Evolutionary conservation across 2,888 invertebrate species (phyloP).

Genomic region (Eupithecia pulchellata): DNA sequence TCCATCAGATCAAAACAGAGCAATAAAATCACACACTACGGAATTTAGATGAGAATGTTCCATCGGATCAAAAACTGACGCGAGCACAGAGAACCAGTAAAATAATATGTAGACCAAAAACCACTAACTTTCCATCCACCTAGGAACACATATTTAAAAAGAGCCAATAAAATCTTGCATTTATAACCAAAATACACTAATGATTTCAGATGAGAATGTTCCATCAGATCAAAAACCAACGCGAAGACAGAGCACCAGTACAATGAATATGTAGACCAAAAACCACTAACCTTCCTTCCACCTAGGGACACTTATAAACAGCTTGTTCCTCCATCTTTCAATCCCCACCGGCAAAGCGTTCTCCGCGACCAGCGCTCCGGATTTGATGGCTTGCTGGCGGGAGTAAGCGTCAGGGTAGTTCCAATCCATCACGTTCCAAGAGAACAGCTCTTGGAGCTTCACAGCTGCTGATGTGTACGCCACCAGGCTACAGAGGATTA

Average conservation of each 20-base stretch:
- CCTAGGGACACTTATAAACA: constrained; percentile 93
- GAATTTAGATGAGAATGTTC: no score
- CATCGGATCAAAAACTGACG: no score
- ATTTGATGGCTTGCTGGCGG: constrained; percentile 87
- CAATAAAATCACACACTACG: no score
- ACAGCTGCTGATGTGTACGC: constrained; percentile 69
- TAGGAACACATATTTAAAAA: no score
- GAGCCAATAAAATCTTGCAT: no score
- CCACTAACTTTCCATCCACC: no score
- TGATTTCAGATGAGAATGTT: no score
- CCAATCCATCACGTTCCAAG: constrained; percentile 92
- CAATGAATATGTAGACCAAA: not conserved
- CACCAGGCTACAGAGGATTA: constrained; percentile 60
- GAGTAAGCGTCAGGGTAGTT: constrained; percentile 88
- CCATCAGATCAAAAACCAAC: no score
- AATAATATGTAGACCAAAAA: no score
- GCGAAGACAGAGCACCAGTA: not conserved
- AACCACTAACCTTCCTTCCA: constrained; percentile 88
- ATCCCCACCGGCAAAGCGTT: constrained; percentile 93
- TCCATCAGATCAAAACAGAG: no score
- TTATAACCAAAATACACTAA: no score
- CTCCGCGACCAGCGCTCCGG: constrained; percentile 89
- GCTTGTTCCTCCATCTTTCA: constrained; percentile 91
- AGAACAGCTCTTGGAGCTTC: constrained; percentile 89
- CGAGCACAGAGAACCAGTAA: no score